Evolutionary conservation across 2,797 vertebrate species (phyloP), one percentile per base, ranked within the genome.

Genomic region (Pantherophis alleghaniensis): DNA sequence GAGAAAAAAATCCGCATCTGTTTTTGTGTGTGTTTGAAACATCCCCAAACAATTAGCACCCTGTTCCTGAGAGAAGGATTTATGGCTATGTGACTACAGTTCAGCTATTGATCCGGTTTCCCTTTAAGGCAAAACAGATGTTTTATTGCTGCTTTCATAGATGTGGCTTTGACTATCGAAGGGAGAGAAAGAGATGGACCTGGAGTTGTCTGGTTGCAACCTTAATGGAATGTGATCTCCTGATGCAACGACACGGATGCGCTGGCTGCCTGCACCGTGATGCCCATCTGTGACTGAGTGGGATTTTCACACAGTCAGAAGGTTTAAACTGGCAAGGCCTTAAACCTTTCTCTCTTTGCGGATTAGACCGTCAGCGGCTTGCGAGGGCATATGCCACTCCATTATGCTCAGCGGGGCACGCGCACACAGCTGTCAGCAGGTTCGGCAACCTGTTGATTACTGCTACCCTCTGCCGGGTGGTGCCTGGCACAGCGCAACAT

Each of bases 341-440:
- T 91, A 94, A 94, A 92, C 89, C 91, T 91, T 90, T 86, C 63
- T 92, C 66, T 61, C 91, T 59, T 14, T 20, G 91, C 51, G 57
- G 93, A 94, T 94, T 94, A 94, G 69, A 83, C 66, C 89, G 86
- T 92, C 89, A 51, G 86, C 89, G 55, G 86, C 86, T 88, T 91
- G 89, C 66, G 83, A 91, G 91, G 93, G 93, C 93, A 94, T 94
- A 94, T 94, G 93, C 83, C 51, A 6, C 59, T 53, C 93, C 91
- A 94, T 94, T 94, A 94, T 88, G 89, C 61, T 91, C 93, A 53
- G 60, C 59, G 26, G 57, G 4, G 10, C 42, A 59, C 24, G 2
- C 60, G 5, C 55, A 7, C 32, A 18, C 37, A 32, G 53, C 26
- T 51, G 20, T 13, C 74, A 3, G 42, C 89, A 55, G 66, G 20